Conservation (phyloP, 2,113 vertebrate genomes). For the Vombatus ursinus region DNA sequence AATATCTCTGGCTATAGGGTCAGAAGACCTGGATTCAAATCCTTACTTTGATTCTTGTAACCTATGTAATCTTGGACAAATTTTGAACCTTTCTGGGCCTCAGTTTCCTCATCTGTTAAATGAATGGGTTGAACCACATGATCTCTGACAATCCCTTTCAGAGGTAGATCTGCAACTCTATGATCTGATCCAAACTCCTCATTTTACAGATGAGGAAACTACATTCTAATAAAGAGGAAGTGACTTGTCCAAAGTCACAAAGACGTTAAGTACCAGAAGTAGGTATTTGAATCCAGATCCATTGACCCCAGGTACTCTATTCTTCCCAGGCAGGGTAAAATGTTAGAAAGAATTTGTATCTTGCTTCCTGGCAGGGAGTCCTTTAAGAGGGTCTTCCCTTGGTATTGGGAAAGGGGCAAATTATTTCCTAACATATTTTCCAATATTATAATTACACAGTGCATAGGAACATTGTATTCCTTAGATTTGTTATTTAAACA, state of each 20-base stretch:
- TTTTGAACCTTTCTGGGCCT: not conserved
- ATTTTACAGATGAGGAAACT: not conserved
- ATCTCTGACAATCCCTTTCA: not conserved
- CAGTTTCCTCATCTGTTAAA: not conserved
- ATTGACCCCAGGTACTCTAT: not conserved
- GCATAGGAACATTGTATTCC: not conserved
- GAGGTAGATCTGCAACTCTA: not conserved
- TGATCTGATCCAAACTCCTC: not conserved
- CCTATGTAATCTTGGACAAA: not conserved
- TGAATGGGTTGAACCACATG: not conserved
- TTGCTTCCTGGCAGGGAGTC: not conserved
- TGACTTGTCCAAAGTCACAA: not conserved
- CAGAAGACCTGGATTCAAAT: not conserved
- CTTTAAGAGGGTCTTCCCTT: not conserved
- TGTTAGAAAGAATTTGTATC: not conserved
- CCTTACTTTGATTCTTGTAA: not conserved
- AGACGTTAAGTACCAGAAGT: not conserved
- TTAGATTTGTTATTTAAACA: conserved; percentile 12
- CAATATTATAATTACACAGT: not conserved
- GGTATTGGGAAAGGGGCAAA: not conserved
- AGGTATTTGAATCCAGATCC: not conserved
- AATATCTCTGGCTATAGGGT: not conserved
- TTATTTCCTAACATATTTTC: not conserved
- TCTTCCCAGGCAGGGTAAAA: not conserved
- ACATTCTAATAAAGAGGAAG: not conserved